Percentiles rank a stretch among this genome's conserved stretches.
Conservation (phyloP, 2,113 vertebrate species). For the Pteronura brasiliensis region DNA sequence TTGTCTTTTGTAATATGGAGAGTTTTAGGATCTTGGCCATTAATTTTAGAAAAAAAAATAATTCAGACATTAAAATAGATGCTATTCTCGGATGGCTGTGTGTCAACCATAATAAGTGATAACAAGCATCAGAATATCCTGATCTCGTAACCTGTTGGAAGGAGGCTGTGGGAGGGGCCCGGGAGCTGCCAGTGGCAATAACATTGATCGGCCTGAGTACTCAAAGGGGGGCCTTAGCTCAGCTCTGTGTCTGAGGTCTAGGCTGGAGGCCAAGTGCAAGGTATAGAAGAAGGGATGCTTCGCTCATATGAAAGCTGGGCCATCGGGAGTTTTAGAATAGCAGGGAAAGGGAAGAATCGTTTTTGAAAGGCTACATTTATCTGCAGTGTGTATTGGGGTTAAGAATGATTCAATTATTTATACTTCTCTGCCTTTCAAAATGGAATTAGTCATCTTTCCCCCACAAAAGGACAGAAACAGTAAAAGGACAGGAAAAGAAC, state of each 20-base stretch:
- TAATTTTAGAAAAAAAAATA: slow-evolving; percentile 75
- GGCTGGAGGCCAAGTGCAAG: slow-evolving; percentile 11
- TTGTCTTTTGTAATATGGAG: slow-evolving; percentile 82
- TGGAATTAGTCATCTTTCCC: neutral
- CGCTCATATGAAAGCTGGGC: neutral
- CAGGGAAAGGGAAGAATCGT: neutral
- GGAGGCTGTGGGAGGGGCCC: neutral
- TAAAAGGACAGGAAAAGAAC: neutral
- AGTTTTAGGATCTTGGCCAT: slow-evolving; percentile 79
- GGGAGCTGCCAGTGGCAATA: neutral
- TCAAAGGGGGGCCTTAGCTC: neutral
- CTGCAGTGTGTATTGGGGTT: neutral
- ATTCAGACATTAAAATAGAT: slow-evolving; percentile 52
- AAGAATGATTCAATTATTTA: slow-evolving; percentile 51
- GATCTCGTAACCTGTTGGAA: slow-evolving; percentile 38
- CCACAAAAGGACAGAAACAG: neutral
- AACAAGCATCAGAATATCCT: slow-evolving; percentile 23
- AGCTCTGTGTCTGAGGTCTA: neutral
- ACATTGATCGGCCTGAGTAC: neutral
- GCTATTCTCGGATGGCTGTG: slow-evolving; percentile 61
- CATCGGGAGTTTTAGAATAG: neutral
- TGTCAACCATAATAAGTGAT: slow-evolving; percentile 59
- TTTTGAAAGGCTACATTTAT: slow-evolving; percentile 49
- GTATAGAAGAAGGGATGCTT: neutral
- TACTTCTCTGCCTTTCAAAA: neutral